Evolutionary conservation across 2,797 vertebrate genomes (phyloP).

Genomic region (Crocodylus rhombifer): DNA sequence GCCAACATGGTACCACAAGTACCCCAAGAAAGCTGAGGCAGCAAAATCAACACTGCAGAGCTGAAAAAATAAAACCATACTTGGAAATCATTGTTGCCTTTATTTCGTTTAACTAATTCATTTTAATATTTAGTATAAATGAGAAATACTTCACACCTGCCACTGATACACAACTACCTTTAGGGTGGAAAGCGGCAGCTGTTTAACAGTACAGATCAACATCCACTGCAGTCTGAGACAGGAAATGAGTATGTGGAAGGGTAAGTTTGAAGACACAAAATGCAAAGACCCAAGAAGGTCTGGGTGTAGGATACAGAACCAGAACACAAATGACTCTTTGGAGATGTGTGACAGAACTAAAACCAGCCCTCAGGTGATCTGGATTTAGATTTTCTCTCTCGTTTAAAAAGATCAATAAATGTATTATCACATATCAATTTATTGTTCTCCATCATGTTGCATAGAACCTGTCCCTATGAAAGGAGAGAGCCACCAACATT

Average conservation of each 20-base stretch:
- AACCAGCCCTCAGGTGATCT: not conserved
- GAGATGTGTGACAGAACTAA: not conserved
- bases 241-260: not conserved
- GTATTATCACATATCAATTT: not conserved
- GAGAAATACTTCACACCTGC: not conserved
- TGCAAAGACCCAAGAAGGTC: not conserved
- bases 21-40: not conserved
- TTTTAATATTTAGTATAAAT: constrained; percentile 7
- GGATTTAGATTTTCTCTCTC: not conserved
- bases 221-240: too few relatives aligned
- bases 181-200: not conserved
- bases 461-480: not conserved
- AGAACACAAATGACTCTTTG: not conserved
- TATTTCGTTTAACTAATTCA: not conserved
- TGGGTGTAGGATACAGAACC: not conserved
- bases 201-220: not conserved
- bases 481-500: not conserved
- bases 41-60: constrained; percentile 15
- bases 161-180: not conserved
- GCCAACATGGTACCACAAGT: not conserved
- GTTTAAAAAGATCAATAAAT: not conserved
- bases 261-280: not conserved
- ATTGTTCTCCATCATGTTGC: not conserved
- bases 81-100: constrained; percentile 10
- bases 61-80: not conserved